Percentiles rank a stretch among this genome's conserved stretches.
phyloP scores from a whole-genome alignment of 2,797 vertebrate species.

The Mormyrus hasselquistii region DNA sequence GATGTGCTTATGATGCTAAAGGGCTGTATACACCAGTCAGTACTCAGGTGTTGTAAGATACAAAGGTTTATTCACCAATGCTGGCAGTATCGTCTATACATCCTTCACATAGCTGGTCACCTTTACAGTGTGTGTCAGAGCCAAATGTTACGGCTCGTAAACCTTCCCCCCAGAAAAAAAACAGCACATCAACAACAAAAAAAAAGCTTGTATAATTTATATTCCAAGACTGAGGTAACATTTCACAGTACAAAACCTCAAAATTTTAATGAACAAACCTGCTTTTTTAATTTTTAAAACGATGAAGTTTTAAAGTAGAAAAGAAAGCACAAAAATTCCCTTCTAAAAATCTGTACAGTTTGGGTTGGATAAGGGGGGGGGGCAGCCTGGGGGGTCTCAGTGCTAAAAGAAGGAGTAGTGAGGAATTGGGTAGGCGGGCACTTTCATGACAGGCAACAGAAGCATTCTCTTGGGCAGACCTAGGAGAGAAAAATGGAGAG shows the following conservation, averaged over 20 bases:
- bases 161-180: slow-evolving; percentile 62
- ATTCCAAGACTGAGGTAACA: slow-evolving; percentile 91
- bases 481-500: slow-evolving; percentile 85
- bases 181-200: slow-evolving; percentile 50
- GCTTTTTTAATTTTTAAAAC: slow-evolving; percentile 53
- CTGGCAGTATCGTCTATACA: slow-evolving; percentile 80
- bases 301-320: slow-evolving; percentile 77
- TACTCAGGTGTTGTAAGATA: slow-evolving; percentile 73
- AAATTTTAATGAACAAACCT: slow-evolving; percentile 91
- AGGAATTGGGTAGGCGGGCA: slow-evolving; percentile 93
- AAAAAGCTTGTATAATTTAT: slow-evolving; percentile 80
- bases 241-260: slow-evolving; percentile 98
- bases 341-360: slow-evolving; percentile 71
- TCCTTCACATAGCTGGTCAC: slow-evolving; percentile 82
- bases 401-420: slow-evolving; percentile 99
- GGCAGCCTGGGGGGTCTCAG: slow-evolving; percentile 63
- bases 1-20: slow-evolving; percentile 26
- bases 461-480: slow-evolving; percentile 99
- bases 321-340: slow-evolving; percentile 61
- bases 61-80: slow-evolving; percentile 86
- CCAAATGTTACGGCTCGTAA: slow-evolving; percentile 68
- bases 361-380: slow-evolving; percentile 58
- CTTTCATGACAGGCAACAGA: slow-evolving; percentile 99
- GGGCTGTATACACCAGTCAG: slow-evolving; percentile 72
- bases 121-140: slow-evolving; percentile 75